Conservation (phyloP, 2,113 vertebrate species). For the Hippocampus guttulatus region DNA sequence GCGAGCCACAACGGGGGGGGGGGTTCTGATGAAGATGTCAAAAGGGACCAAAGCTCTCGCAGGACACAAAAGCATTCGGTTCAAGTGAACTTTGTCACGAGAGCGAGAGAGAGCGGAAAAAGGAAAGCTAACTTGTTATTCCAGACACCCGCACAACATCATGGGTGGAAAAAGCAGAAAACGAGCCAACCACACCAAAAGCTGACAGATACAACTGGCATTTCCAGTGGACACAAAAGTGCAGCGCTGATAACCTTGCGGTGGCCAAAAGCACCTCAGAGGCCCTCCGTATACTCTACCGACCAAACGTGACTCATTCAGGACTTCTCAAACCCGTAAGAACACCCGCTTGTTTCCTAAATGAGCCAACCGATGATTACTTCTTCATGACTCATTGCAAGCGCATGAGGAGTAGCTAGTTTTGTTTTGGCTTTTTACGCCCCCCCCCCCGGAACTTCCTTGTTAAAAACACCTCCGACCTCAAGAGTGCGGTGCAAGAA, state of each 20-base stretch:
- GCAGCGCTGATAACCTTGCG: constrained; percentile 28
- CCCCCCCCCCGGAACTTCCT: not conserved
- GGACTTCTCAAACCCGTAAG: constrained; percentile 34
- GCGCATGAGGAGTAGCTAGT: constrained; percentile 1
- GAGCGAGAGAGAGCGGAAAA: not conserved
- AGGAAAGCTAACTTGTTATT: constrained; percentile 15
- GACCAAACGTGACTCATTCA: constrained; percentile 55
- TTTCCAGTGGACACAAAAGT: constrained; percentile 48
- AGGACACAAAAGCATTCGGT: constrained; percentile 22
- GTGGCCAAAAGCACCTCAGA: constrained; percentile 50
- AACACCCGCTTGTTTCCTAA: constrained; percentile 38
- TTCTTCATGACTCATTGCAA: constrained; percentile 33
- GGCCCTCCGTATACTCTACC: constrained; percentile 21
- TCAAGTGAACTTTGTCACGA: constrained; percentile 17
- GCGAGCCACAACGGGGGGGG: not conserved
- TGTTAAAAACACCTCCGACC: not conserved
- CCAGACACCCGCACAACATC: constrained; percentile 31
- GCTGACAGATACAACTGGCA: constrained; percentile 44
- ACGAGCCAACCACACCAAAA: constrained; percentile 46
- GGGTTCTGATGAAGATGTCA: not conserved
- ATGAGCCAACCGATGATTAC: constrained; percentile 39
- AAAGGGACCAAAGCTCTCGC: constrained; percentile 24
- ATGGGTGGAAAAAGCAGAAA: constrained; percentile 26
- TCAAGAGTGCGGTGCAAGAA: not conserved
- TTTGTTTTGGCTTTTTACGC: not conserved